Conservation (phyloP, 2,888 invertebrate species). For the Metacarcinus magister region DNA sequence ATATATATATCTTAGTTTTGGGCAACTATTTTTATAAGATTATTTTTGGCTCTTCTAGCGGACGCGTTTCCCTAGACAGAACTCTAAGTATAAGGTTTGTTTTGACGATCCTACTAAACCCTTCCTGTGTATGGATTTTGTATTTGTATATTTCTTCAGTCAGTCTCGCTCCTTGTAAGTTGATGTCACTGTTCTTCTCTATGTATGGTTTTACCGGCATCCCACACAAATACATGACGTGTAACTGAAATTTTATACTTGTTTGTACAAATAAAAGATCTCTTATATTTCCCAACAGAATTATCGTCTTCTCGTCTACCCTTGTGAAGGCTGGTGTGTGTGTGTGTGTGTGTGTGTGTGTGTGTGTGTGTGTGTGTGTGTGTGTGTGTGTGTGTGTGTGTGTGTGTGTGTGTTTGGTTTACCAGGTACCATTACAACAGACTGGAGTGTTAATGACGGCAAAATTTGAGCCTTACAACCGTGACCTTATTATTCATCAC, state of each 20-base stretch:
- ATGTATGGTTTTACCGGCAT: conserved; percentile 67
- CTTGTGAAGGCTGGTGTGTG: neutral
- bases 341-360: neutral
- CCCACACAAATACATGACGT: conserved; percentile 70
- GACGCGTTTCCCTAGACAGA: conserved; percentile 34
- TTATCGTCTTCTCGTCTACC: conserved; percentile 55
- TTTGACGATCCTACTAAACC: neutral
- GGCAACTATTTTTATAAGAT: conserved; percentile 71
- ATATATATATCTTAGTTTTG: conserved; percentile 63
- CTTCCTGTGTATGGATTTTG: neutral
- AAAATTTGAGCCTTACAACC: neutral
- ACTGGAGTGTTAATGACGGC: neutral
- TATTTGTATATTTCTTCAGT: neutral
- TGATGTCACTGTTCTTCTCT: conserved; percentile 55
- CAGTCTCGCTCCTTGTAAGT: conserved; percentile 18
- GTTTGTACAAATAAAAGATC: conserved; percentile 81
- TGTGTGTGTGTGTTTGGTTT: too few species aligned
- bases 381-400: too few species aligned
- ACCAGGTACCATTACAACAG: neutral
- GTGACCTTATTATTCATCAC: neutral
- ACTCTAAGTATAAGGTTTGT: conserved; percentile 40
- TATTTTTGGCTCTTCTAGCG: neutral
- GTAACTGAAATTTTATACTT: conserved; percentile 78
- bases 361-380: too few species aligned
- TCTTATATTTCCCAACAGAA: conserved; percentile 80